Conservation (phyloP, 2,888 invertebrate genomes). For the Bursaphelenchus okinawaensis region DNA sequence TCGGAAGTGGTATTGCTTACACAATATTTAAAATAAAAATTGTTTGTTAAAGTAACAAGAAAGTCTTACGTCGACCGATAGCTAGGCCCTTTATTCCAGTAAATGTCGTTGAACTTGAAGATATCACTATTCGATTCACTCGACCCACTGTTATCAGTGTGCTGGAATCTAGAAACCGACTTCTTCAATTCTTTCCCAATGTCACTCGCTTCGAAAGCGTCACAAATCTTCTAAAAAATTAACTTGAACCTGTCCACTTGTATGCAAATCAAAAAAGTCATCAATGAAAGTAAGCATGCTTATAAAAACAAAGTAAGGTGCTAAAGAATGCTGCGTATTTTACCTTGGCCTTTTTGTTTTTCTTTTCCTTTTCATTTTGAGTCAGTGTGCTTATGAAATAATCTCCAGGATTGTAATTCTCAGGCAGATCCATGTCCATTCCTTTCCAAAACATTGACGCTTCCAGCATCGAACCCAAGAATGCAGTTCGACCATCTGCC, state of each 20-base stretch:
- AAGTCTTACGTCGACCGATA: background rate
- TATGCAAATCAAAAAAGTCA: background rate
- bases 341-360: background rate
- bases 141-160: background rate
- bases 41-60: background rate
- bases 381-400: constrained; percentile 57
- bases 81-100: background rate
- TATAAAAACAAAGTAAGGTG: too few species aligned
- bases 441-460: constrained; percentile 41
- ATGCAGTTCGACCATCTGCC: constrained; percentile 46
- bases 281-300: too few species aligned
- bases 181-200: constrained; percentile 14
- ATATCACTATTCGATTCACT: background rate
- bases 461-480: constrained; percentile 38
- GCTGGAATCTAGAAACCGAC: background rate
- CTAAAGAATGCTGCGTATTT: background rate
- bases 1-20: too few species aligned
- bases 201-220: constrained; percentile 26
- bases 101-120: background rate
- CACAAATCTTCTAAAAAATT: constrained; percentile 41
- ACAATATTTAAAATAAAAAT: too few species aligned
- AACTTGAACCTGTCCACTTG: too few species aligned
- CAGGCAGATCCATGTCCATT: constrained; percentile 49
- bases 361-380: constrained; percentile 18
- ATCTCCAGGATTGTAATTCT: constrained; percentile 58